Conservation (phyloP, 2,797 vertebrate genomes). For the Sebastes nivosus region DNA sequence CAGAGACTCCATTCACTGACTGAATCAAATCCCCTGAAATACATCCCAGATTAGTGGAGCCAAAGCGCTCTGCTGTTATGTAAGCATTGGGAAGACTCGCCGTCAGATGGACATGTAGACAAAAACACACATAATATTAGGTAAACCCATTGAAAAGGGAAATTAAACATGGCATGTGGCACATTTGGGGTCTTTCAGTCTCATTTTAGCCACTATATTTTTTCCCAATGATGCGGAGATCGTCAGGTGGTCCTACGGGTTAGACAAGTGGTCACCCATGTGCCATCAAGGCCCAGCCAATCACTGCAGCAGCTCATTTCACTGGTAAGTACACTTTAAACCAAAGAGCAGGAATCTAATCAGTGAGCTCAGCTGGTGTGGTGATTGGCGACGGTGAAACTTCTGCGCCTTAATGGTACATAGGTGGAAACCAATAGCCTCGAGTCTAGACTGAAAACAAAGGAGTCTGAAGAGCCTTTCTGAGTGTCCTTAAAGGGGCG, state of each 20-base stretch:
- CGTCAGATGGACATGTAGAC: slow-evolving; percentile 25
- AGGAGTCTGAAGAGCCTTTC: background rate
- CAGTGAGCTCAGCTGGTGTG: background rate
- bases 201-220: background rate
- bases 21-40: slow-evolving; percentile 76
- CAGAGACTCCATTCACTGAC: slow-evolving; percentile 60
- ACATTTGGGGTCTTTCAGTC: slow-evolving; percentile 3
- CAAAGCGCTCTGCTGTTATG: slow-evolving; percentile 52
- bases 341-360: slow-evolving; percentile 22
- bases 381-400: background rate
- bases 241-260: background rate
- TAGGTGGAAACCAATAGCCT: background rate
- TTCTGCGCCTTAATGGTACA: background rate
- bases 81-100: slow-evolving; percentile 32
- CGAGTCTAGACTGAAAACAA: background rate
- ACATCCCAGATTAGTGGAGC: slow-evolving; percentile 67
- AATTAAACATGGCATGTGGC: slow-evolving; percentile 7
- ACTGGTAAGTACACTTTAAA: background rate
- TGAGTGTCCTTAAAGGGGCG: background rate
- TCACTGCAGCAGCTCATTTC: slow-evolving; percentile 7
- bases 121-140: slow-evolving; percentile 20
- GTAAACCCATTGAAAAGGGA: background rate
- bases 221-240: background rate
- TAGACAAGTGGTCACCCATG: background rate
- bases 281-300: background rate